Percentiles rank a stretch among this genome's conserved stretches.
These are phyloP conservation scores for Hipparchia semele DNA, from an alignment of 2,888 invertebrate species.

Conservation along the genomic window DNA sequence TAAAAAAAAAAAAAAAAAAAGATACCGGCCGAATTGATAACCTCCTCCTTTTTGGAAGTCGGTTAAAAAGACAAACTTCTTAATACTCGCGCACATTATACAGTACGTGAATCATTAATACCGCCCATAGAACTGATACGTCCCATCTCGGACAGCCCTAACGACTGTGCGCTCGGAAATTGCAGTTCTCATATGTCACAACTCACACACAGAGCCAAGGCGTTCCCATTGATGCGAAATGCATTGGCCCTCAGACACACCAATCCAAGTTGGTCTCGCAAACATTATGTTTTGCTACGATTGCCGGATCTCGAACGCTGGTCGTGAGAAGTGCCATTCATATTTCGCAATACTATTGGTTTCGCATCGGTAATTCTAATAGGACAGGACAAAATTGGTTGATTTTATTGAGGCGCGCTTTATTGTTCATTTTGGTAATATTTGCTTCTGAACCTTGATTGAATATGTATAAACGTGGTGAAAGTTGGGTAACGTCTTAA, in stretches of 20 bases:
- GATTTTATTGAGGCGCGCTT: not conserved
- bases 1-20: too few species aligned
- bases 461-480: too few species aligned
- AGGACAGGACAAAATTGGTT: conserved; percentile 2
- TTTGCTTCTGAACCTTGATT: too few species aligned
- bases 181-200: conserved; percentile 76
- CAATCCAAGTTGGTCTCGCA: not conserved
- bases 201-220: conserved; percentile 57
- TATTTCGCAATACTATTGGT: conserved; percentile 15
- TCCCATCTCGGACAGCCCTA: conserved; percentile 47
- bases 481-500: too few species aligned
- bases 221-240: conserved; percentile 29
- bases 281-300: not conserved
- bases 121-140: conserved; percentile 52
- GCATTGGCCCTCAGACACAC: conserved; percentile 7
- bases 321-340: conserved; percentile 10
- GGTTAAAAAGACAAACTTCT: too few species aligned
- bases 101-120: conserved; percentile 59
- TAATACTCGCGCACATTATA: conserved; percentile 45
- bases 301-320: not conserved
- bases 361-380: conserved; percentile 15
- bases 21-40: too few species aligned
- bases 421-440: too few species aligned
- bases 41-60: too few species aligned
- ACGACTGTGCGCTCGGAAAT: conserved; percentile 72